Percentiles rank a stretch among this genome's conserved stretches.
These are phyloP conservation scores for Copidosoma floridanum DNA, from an alignment of 1,140 invertebrate species.

Conservation along the genomic window DNA sequence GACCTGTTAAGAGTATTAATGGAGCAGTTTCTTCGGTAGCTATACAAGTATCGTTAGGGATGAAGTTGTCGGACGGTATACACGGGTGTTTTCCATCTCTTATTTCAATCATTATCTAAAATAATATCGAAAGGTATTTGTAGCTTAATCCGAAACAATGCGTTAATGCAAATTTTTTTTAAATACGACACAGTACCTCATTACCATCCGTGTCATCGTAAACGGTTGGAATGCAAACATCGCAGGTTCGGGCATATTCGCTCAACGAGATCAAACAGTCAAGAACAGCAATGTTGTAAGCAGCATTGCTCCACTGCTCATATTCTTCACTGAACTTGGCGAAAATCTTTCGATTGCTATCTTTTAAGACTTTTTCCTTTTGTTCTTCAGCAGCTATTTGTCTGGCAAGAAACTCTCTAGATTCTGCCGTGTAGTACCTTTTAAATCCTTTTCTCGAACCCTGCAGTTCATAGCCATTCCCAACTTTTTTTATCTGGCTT, in stretches of 20 bases:
- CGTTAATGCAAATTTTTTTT: not conserved
- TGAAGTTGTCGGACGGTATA: conserved; percentile 76
- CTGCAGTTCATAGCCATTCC: conserved; percentile 74
- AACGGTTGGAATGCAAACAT: conserved; percentile 77
- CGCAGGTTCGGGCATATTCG: conserved; percentile 69
- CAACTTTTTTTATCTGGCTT: conserved; percentile 65
- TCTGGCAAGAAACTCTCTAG: conserved; percentile 71
- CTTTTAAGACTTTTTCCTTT: conserved; percentile 74
- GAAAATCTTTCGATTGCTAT: conserved; percentile 89
- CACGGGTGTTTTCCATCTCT: conserved; percentile 89
- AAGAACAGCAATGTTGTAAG: conserved; percentile 78
- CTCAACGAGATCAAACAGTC: conserved; percentile 85
- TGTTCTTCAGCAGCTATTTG: conserved; percentile 81
- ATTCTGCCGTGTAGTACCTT: conserved; percentile 76
- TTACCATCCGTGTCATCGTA: conserved; percentile 49
- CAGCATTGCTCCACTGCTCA: conserved; percentile 75
- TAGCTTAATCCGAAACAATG: too few species aligned
- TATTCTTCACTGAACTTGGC: conserved; percentile 84
- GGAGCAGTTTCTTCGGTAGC: conserved; percentile 56
- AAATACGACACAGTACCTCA: conserved; percentile 36
- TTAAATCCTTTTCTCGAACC: conserved; percentile 87
- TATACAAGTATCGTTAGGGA: conserved; percentile 80
- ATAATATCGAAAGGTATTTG: too few species aligned
- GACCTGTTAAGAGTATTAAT: conserved; percentile 80
- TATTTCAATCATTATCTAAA: conserved; percentile 78